Evolutionary conservation across 2,797 vertebrate species (phyloP).

Genomic region (Hozukius guyotensis): DNA sequence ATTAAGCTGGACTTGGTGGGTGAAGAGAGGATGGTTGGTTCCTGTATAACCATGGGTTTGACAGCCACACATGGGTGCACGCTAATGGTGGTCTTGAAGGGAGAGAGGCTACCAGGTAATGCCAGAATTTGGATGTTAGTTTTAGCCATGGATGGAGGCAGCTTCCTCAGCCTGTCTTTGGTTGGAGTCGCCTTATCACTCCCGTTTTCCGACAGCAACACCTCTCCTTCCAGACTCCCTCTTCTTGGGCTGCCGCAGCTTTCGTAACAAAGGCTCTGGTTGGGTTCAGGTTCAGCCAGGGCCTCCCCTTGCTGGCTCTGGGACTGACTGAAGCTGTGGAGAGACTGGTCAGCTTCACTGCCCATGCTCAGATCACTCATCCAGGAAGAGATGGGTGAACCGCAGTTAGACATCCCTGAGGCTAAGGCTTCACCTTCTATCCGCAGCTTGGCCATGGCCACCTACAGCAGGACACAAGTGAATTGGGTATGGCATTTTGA

Average conservation of each 20-base stretch:
- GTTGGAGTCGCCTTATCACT: conserved; percentile 70
- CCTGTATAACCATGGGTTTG: conserved; percentile 86
- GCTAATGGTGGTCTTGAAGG: conserved; percentile 88
- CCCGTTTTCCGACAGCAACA: conserved; percentile 77
- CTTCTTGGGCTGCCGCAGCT: conserved; percentile 52
- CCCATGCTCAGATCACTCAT: conserved; percentile 92
- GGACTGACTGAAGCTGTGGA: conserved; percentile 92
- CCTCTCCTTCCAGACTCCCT: conserved; percentile 78
- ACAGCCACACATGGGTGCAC: conserved; percentile 88
- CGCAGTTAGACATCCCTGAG: conserved; percentile 78
- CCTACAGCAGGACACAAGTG: conserved; percentile 41
- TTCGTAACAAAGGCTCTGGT: conserved; percentile 34
- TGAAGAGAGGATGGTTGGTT: conserved; percentile 61
- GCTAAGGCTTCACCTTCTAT: conserved; percentile 83
- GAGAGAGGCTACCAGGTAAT: conserved; percentile 83
- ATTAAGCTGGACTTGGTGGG: conserved; percentile 63
- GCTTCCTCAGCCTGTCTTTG: conserved; percentile 74
- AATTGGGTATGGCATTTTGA: background rate
- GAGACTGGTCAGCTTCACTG: conserved; percentile 91
- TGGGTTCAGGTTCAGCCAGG: conserved; percentile 85
- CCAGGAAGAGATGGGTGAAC: conserved; percentile 94
- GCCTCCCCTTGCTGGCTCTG: conserved; percentile 92
- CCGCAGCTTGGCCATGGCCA: conserved; percentile 81
- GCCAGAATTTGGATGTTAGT: conserved; percentile 87
- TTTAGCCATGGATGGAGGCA: conserved; percentile 87